Base-by-base conservation (phyloP, 2,888 invertebrate species). In the Sympetrum striolatum region DNA sequence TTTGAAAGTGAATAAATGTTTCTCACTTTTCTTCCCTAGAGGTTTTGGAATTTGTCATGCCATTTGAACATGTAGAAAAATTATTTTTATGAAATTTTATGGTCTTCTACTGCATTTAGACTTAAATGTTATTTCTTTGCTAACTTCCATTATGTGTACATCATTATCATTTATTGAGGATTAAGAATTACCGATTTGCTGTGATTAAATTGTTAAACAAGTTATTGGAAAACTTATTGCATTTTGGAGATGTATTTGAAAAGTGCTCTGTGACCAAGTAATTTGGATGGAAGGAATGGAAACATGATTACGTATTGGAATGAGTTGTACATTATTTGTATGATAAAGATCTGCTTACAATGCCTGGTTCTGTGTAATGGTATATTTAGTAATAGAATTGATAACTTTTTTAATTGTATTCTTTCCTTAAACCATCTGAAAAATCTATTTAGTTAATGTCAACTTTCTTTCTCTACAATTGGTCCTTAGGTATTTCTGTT, bases 341-440 rank as follows among this genome's bases (percentile, higher is more conserved):
- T 53, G 58, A 53, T 58, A 82, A 25, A 82, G 53, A 82, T 82
- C 82, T 53, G n/a, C 58, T 73, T 73, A 31, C 4, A 22, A 35
- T 82, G 58, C 82, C 82, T 53, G 48, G 31, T 31, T 82, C 5
- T 18, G 31, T 82, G 82, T 82, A 82, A 15, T 35, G 53, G 35
- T 15, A 58, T n/a, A 58, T 58, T 25, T 35, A 82, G 58, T 18
- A 82, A 82, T 82, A 82, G 82, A 82, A 82, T 82, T 58, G 53
- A 82, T 58, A 82, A 82, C n/a, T 82, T 82, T 82, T 82, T 82
- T 82, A 82, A 58, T 82, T 82, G 82, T 22, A 35, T 82, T 82
- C 10, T 35, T 82, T 82, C 35, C 58, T 58, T 58, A 35, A 31
- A 15, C 31, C 31, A 14, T 31, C 53, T 81, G 3, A 44, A n/a